Evolutionary conservation across 2,113 vertebrate genomes (phyloP).

Genomic region (Triplophysa rosa): DNA sequence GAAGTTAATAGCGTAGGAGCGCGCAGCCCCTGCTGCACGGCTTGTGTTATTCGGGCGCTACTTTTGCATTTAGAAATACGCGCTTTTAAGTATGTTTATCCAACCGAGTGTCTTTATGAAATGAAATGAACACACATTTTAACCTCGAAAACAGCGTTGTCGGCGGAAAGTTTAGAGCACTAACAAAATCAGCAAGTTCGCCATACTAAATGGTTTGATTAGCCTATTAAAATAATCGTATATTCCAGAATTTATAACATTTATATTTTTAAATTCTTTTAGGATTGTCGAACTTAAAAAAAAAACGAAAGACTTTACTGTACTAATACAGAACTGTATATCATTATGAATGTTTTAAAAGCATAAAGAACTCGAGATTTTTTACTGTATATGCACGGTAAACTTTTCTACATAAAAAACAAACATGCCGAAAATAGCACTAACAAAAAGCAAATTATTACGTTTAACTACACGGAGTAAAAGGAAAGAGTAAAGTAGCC

Average conservation of each 20-base stretch:
- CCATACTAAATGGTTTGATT: conserved; percentile 17
- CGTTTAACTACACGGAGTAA: not conserved
- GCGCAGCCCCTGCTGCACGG: conserved; percentile 43
- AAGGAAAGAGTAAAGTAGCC: not conserved
- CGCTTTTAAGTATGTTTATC: conserved; percentile 20
- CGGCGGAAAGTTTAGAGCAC: not conserved
- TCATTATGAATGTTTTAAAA: not conserved
- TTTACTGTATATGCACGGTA: not conserved
- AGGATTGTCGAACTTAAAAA: not conserved
- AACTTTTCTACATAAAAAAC: not conserved
- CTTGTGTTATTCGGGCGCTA: conserved; percentile 50
- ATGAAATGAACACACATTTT: conserved; percentile 7
- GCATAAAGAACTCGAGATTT: not conserved
- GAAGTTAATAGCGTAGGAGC: conserved; percentile 65
- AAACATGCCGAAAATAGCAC: not conserved
- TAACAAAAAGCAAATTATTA: not conserved
- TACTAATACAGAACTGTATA: not conserved
- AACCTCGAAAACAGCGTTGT: not conserved
- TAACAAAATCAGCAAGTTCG: not conserved
- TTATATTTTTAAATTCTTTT: not conserved
- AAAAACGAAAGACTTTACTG: not conserved
- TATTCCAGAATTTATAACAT: not conserved
- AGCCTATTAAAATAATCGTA: not conserved
- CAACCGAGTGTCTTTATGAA: conserved; percentile 35
- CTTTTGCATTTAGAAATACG: conserved; percentile 30